Evolutionary conservation across 2,113 vertebrate species (phyloP).

Genomic region (Cyrtonyx montezumae): DNA sequence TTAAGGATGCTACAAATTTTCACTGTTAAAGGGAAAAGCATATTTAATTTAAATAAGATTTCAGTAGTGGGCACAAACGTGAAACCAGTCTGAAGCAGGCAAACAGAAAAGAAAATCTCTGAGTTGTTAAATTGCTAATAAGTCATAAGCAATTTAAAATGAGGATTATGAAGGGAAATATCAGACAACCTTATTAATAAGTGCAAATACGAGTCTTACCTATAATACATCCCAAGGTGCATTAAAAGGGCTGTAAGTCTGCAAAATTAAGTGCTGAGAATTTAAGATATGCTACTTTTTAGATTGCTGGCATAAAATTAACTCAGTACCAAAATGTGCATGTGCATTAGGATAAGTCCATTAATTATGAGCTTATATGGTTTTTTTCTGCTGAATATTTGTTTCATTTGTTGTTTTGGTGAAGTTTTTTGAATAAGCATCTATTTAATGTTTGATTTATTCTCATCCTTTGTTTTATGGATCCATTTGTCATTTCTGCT

Average conservation of each 20-base stretch:
- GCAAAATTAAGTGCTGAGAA: background rate
- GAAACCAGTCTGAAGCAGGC: background rate
- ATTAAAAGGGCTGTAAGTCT: background rate
- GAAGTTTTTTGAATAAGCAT: background rate
- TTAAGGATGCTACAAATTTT: background rate
- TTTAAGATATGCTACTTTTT: background rate
- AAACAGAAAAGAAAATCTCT: background rate
- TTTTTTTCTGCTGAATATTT: background rate
- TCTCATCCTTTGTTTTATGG: background rate
- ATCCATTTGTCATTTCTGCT: constrained; percentile 6
- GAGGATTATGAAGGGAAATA: background rate
- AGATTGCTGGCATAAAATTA: background rate
- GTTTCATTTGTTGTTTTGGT: constrained; percentile 2
- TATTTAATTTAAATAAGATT: background rate
- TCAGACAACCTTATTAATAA: background rate
- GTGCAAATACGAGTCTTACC: background rate
- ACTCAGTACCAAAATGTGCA: background rate
- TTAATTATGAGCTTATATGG: background rate
- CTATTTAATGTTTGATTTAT: background rate
- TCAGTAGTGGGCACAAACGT: background rate
- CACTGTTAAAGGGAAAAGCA: background rate
- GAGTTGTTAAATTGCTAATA: background rate
- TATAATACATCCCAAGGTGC: background rate
- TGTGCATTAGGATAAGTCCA: background rate
- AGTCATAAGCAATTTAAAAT: background rate